Evolutionary conservation across 2,113 vertebrate genomes (phyloP).

Genomic region (Pelodiscus sinensis): DNA sequence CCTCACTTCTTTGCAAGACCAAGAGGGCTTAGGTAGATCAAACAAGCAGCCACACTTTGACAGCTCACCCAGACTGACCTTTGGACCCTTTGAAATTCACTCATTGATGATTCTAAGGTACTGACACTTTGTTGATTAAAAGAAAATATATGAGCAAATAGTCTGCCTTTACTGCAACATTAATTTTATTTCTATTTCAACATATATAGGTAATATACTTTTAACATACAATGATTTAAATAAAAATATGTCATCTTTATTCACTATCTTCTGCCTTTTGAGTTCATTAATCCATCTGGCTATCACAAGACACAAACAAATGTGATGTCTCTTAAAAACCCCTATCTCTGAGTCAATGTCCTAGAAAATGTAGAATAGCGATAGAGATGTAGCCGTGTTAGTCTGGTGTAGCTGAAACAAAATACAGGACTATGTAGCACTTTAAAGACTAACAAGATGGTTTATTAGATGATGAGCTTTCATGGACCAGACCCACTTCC

Average conservation of each 20-base stretch:
- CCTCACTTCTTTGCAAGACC: not conserved
- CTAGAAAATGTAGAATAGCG: not conserved
- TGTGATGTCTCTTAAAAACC: not conserved
- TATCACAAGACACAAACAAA: conserved; percentile 17
- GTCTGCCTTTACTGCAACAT: not conserved
- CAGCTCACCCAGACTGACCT: conserved; percentile 36
- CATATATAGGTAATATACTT: conserved; percentile 21
- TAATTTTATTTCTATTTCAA: conserved; percentile 46
- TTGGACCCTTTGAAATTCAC: conserved; percentile 39
- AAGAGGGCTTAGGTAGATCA: conserved; percentile 2
- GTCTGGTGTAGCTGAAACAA: too few relatives aligned
- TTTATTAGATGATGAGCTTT: too few relatives aligned
- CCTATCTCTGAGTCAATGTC: conserved; percentile 2
- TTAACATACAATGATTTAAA: not conserved
- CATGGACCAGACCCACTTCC: too few relatives aligned
- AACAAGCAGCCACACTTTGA: conserved; percentile 14
- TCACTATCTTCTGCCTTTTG: conserved; percentile 19
- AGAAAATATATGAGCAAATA: conserved; percentile 25
- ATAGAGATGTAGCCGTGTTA: too few relatives aligned
- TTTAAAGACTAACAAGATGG: too few relatives aligned
- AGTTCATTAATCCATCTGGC: not conserved
- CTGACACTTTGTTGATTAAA: conserved; percentile 1
- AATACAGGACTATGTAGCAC: too few relatives aligned
- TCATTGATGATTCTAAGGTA: not conserved
- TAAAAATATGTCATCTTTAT: not conserved